Conservation (phyloP, 2,113 vertebrate species). For the Mormyrus iriodes region DNA sequence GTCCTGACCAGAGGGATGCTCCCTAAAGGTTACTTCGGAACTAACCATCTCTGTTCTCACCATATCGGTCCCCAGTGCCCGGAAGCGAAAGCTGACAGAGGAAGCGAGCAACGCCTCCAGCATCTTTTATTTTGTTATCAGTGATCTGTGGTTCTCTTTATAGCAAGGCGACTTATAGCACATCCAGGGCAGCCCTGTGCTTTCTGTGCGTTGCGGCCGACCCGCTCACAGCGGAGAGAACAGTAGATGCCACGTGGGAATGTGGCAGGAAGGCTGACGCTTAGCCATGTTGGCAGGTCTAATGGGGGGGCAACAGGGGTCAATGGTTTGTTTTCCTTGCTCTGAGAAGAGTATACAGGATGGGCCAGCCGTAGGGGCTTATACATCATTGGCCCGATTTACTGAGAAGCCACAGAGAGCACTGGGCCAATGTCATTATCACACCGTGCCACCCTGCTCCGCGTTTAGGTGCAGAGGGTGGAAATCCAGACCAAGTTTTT, state of each 20-base stretch:
- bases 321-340: conserved; percentile 65
- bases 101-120: not conserved
- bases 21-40: not conserved
- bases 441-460: conserved; percentile 15
- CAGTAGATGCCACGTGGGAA: conserved; percentile 43
- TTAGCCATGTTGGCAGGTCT: conserved; percentile 56
- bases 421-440: conserved; percentile 32
- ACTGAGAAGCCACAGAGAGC: conserved; percentile 29
- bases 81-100: not conserved
- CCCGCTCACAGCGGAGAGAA: not conserved
- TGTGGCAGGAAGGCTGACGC: conserved; percentile 43
- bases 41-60: not conserved
- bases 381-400: conserved; percentile 61
- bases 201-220: not conserved
- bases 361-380: conserved; percentile 52
- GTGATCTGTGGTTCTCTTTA: not conserved
- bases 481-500: not conserved
- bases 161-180: not conserved
- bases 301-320: conserved; percentile 46
- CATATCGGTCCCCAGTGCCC: not conserved
- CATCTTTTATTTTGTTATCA: not conserved
- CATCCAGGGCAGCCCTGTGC: not conserved
- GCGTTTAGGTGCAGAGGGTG: not conserved
- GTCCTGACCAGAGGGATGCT: not conserved
- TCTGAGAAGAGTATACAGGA: conserved; percentile 61